Conservation (phyloP, 2,888 invertebrate species). For the Calliopum simillimum region DNA sequence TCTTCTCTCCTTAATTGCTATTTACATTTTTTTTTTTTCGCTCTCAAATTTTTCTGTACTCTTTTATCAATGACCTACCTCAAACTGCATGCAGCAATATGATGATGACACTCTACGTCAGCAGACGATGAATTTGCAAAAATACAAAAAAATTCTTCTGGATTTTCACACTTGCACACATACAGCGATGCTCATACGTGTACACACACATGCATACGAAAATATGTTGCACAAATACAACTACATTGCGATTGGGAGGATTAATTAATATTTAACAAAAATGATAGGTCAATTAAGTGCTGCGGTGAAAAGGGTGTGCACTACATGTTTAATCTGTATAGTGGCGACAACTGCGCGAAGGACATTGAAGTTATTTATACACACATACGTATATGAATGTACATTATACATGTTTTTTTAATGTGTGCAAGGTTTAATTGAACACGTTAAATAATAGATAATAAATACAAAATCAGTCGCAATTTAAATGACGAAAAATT, state of each 20-base stretch:
- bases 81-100: slow-evolving; percentile 6
- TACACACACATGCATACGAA: neutral
- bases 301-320: neutral
- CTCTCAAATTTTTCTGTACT: neutral
- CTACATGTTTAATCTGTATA: neutral
- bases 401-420: neutral
- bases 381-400: neutral
- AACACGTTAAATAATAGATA: too few relatives aligned
- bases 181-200: neutral
- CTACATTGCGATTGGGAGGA: neutral
- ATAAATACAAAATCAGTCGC: too few relatives aligned
- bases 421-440: neutral
- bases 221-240: neutral
- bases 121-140: neutral
- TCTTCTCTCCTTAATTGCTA: neutral
- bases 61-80: slow-evolving; percentile 16
- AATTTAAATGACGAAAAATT: too few relatives aligned
- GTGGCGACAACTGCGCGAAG: neutral
- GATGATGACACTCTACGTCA: slow-evolving; percentile 19
- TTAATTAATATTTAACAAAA: slow-evolving; percentile 36
- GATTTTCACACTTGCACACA: neutral
- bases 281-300: slow-evolving; percentile 27
- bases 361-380: too few relatives aligned
- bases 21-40: neutral
- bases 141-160: neutral